Evolutionary conservation across 2,797 vertebrate species (phyloP), one percentile per base, ranked within the genome.

Genomic region (Scolopax bukidnonensis): DNA sequence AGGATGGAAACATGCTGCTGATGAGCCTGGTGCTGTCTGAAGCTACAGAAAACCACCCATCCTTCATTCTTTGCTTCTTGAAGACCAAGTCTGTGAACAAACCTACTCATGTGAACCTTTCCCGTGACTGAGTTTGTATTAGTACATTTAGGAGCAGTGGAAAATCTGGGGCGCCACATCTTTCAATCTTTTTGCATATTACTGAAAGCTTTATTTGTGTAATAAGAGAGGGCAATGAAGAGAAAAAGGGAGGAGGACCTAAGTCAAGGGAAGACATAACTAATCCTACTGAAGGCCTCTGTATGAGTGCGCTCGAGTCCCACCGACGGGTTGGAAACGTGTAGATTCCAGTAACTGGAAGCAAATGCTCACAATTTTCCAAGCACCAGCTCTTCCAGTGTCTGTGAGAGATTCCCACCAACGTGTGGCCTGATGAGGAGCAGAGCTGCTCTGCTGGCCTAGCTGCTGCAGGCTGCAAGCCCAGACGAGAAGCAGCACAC

Each of bases 301-400:
- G 25, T 36, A 13, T 1, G 8, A 48, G 12, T 8, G 12, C 0
- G 1, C 43, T 23, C 6, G 18, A 54, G 15, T 82, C 54, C 25
- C n/a, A 51, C 24, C 0, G 0, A 10, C 33, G 40, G 57, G 10
- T 54, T 2, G 1, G 41, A 71, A 81, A 33, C 17, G 15, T 67
- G 16, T 18, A 28, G 41, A 6, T 84, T 73, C 63, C 40, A 59
- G 36, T 69, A 87, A 78, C n/a, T 71, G 54, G 45, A 89, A 88
- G 61, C 60, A 91, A 86, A 71, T 85, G 54, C 38, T 90, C 61
- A 65, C 38, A 18, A 18, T 60, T 91, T 89, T 64, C 63, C 0
- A 0, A 92, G 64, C 53, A 57, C 13, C 56, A 68, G 18, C 21
- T 79, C 51, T 71, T 79, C 23, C 40, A 38, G 40, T 20, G 43